Base-by-base conservation (phyloP, 1,140 invertebrate genomes). In the Papilio xuthus region DNA sequence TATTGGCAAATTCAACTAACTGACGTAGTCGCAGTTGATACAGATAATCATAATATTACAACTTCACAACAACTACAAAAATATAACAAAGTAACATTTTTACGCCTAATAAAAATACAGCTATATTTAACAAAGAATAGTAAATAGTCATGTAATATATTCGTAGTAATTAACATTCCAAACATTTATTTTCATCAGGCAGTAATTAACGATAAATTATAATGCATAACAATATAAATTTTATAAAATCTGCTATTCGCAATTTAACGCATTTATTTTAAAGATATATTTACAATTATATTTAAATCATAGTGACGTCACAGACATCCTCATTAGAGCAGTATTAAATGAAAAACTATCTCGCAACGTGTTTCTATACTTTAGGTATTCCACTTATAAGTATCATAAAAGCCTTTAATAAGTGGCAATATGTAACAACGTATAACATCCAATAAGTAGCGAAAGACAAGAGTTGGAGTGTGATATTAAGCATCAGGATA, bases 361-460 rank as follows among this genome's bases (percentile, higher is more conserved):
- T 47, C 13, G 44, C 15, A 47, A 47, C 44, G 4, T 15, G 13
- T 47, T 4, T 15, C 12, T 1, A 28, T 63, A 32, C 13, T 63
- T 28, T 60, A 2, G 6, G 2, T 32, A 60, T 26, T 60, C 20
- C 56, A 60, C 56, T 60, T 60, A 10, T 26, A 20, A 60, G 26
- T 60, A 26, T 20, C 26, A 26, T 20, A n/a, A 44, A 1, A n/a
- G n/a, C 23, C 60, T 28, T 28, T 63, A 63, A 13, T 26, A 63
- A 63, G 60, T 26, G 60, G 60, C 60, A 63, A 63, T 81, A 79
- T 81, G 79, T 82, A 85, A 82, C 80, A 80, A 74, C 81, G 80
- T 79, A 82, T 80, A 78, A 77, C 73, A 72, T 80, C 79, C 70
- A 42, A 42, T 42, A 32, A 76, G 41, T 63, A 37, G 15, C 28